These are phyloP conservation scores for Conger conger DNA, from an alignment of 2,113 vertebrate species.

Conservation along the genomic window DNA sequence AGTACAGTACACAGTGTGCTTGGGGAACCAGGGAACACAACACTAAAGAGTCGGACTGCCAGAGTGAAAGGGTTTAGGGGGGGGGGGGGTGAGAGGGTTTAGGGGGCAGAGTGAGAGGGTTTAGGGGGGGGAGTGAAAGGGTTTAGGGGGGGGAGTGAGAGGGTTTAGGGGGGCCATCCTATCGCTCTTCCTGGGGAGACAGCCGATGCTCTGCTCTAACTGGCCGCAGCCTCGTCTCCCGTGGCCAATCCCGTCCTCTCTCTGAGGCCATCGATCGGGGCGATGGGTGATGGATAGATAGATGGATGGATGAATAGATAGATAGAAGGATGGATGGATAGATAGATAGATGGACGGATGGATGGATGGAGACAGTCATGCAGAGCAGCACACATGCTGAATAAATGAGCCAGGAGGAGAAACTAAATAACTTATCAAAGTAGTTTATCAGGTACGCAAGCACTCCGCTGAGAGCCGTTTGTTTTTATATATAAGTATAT, in stretches of 20 bases:
- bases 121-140: too few species aligned
- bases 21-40: neutral
- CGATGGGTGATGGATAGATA: too few species aligned
- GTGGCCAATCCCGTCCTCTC: neutral
- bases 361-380: neutral
- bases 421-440: constrained; percentile 7
- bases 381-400: neutral
- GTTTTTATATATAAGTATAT: neutral
- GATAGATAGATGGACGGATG: too few species aligned
- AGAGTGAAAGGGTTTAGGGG: neutral
- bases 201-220: neutral
- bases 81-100: too few species aligned
- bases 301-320: too few species aligned
- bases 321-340: too few species aligned
- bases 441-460: neutral
- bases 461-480: neutral
- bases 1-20: neutral
- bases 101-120: too few species aligned
- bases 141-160: neutral
- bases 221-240: neutral
- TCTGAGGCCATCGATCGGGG: constrained; percentile 44
- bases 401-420: neutral
- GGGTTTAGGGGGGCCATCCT: neutral
- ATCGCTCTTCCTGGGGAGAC: neutral
- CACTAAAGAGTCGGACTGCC: neutral